Conservation (phyloP, 1,140 invertebrate species). For the Ganaspis sp. region DNA sequence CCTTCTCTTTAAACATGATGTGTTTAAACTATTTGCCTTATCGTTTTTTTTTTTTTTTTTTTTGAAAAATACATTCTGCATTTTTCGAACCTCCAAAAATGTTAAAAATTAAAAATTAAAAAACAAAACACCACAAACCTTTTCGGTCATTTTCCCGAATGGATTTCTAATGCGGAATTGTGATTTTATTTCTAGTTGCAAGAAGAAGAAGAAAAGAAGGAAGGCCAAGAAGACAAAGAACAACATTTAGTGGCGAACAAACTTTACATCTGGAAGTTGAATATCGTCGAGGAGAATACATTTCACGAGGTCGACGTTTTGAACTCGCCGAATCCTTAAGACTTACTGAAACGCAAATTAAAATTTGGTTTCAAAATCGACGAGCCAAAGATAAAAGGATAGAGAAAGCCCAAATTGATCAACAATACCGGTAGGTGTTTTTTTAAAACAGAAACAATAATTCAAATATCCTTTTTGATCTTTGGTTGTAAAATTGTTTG, state of each 20-base stretch:
- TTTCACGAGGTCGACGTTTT: conserved; percentile 89
- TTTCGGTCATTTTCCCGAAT: too few relatives aligned
- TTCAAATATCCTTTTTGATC: neutral
- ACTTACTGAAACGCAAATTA: conserved; percentile 95
- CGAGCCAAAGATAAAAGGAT: conserved; percentile 97
- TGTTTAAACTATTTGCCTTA: too few relatives aligned
- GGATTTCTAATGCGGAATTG: too few relatives aligned
- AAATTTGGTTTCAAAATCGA: conserved; percentile 98
- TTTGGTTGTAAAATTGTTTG: too few relatives aligned
- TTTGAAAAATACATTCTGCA: too few relatives aligned
- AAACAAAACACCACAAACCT: too few relatives aligned
- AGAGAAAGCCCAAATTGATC: conserved; percentile 95
- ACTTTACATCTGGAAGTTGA: conserved; percentile 93
- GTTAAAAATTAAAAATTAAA: neutral
- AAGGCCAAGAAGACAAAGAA: conserved; percentile 90
- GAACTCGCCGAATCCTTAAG: conserved; percentile 89
- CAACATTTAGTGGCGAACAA: conserved; percentile 96
- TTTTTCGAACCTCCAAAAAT: too few relatives aligned
- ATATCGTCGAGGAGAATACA: conserved; percentile 93
- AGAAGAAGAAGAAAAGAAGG: conserved; percentile 90
- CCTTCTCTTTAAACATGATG: too few relatives aligned
- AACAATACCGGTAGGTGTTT: conserved; percentile 88
- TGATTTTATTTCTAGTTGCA: conserved; percentile 81
- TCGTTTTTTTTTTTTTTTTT: too few relatives aligned
- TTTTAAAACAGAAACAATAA: neutral